Evolutionary conservation across 2,888 invertebrate species (phyloP), one percentile per base, ranked within the genome.

Genomic region (Eupithecia abbreviata): DNA sequence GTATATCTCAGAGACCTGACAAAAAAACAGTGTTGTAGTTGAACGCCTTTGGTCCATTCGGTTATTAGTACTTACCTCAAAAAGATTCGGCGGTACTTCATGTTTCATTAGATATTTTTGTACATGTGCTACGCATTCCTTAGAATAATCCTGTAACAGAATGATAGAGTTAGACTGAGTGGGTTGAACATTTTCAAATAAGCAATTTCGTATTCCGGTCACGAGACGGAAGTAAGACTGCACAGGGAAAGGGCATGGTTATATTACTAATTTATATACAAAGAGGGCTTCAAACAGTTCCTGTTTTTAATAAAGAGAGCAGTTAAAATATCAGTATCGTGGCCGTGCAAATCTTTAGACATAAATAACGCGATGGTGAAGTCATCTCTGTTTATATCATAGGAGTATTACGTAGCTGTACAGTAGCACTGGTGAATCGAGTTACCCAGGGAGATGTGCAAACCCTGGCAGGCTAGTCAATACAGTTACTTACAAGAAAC

Each of bases 51-150:
- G 4, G 30, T 10, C 30, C 7, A n/a, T 58, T 58, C 9, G 55
- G 18, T 4, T 10, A 43, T 41, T 68, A 62, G 15, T 47, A 83
- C 92, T 95, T 96, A 99, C 99, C 97, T 99, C 99, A 96, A 99
- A 99, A 91, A 99, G 97, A 96, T 98, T 98, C 88, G 98, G 97
- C 86, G 99, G 98, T 88, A 99, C 99, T 96, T 98, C 98, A 95
- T 98, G 98, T 96, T 98, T 98, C 96, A 98, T 97, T 93, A 99
- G 97, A 96, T 98, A 98, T 95, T 98, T 98, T 95, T 99, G 99
- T 90, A 99, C 99, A 95, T 99, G 98, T 86, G 98, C 97, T 87
- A 99, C 98, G 85, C 99, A 98, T 93, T 98, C 98, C 95, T 98
- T 98, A 82, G 99, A 98, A 96, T 99, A 99, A 94, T 98, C 98